phyloP scores from a whole-genome alignment of 2,888 invertebrate genomes.

The Entomobrya multifasciata region DNA sequence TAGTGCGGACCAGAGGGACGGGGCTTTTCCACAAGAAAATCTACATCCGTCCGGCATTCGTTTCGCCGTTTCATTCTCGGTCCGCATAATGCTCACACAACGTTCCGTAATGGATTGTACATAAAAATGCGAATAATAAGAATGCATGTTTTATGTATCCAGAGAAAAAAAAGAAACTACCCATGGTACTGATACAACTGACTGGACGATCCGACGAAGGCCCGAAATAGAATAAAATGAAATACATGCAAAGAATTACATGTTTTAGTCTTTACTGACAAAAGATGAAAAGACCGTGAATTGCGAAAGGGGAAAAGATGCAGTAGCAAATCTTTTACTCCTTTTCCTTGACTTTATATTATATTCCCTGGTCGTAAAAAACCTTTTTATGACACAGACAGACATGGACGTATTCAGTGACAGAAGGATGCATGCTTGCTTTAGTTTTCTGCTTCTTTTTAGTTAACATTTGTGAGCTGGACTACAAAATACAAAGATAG shows the following conservation, averaged over 20 bases:
- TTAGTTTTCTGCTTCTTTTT: background rate
- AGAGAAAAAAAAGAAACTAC: conserved; percentile 11
- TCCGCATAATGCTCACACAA: conserved; percentile 54
- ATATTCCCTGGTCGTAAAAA: conserved; percentile 62
- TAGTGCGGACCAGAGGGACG: background rate
- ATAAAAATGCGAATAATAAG: conserved; percentile 61
- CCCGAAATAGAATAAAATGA: background rate
- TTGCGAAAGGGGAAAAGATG: conserved; percentile 27
- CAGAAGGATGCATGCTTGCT: conserved; percentile 23
- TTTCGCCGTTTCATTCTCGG: conserved; percentile 3
- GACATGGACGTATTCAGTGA: conserved; percentile 61
- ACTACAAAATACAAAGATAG: background rate
- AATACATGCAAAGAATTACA: background rate
- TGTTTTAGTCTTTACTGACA: conserved; percentile 39
- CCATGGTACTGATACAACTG: background rate
- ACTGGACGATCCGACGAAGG: background rate
- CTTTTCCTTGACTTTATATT: conserved; percentile 60
- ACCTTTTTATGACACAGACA: conserved; percentile 61
- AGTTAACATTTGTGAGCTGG: background rate
- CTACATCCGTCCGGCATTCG: conserved; percentile 55
- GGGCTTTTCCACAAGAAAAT: conserved; percentile 37
- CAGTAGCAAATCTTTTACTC: conserved; percentile 61
- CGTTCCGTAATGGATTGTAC: conserved; percentile 62
- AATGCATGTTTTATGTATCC: conserved; percentile 49
- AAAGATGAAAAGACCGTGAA: conserved; percentile 55